phyloP scores from a whole-genome alignment of 2,113 vertebrate genomes.

The Triplophysa dalaica region DNA sequence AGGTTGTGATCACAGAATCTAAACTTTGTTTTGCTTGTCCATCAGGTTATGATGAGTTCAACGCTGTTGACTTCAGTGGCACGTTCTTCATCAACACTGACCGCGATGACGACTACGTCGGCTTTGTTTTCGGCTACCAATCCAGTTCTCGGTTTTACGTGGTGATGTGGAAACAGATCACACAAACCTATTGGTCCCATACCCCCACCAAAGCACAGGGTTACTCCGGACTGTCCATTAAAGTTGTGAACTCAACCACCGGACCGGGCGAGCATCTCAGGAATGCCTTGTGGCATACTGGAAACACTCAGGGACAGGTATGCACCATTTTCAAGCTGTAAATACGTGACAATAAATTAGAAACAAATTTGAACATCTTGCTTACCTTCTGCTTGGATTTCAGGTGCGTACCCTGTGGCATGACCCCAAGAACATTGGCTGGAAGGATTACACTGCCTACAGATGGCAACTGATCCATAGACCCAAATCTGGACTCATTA shows the following conservation, averaged over 20 bases:
- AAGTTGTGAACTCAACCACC: constrained; percentile 96
- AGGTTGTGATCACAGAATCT: background rate
- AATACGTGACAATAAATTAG: background rate
- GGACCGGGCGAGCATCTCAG: constrained; percentile 97
- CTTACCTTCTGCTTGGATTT: constrained; percentile 41
- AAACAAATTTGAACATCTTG: background rate
- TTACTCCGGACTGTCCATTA: constrained; percentile 95
- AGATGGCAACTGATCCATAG: constrained; percentile 96
- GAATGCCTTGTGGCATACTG: constrained; percentile 98
- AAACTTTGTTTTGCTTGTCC: constrained; percentile 22
- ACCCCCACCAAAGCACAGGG: constrained; percentile 94
- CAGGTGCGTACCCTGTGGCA: constrained; percentile 98
- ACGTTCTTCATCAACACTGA: constrained; percentile 99
- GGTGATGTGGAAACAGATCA: constrained; percentile 99
- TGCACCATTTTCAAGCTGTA: constrained; percentile 20
- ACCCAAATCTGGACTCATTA: constrained; percentile 95
- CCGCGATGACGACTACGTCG: constrained; percentile 95
- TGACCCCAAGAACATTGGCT: constrained; percentile 94
- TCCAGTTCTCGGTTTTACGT: constrained; percentile 98
- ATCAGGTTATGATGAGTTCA: constrained; percentile 94
- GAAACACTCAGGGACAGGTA: constrained; percentile 94
- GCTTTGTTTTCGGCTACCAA: constrained; percentile 98
- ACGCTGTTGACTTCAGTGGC: constrained; percentile 96
- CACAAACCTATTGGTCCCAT: constrained; percentile 94
- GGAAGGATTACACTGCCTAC: constrained; percentile 99